Percentiles rank a stretch among this genome's conserved stretches.
Conservation (phyloP, 2,797 vertebrate genomes). For the Labeo calbasu region DNA sequence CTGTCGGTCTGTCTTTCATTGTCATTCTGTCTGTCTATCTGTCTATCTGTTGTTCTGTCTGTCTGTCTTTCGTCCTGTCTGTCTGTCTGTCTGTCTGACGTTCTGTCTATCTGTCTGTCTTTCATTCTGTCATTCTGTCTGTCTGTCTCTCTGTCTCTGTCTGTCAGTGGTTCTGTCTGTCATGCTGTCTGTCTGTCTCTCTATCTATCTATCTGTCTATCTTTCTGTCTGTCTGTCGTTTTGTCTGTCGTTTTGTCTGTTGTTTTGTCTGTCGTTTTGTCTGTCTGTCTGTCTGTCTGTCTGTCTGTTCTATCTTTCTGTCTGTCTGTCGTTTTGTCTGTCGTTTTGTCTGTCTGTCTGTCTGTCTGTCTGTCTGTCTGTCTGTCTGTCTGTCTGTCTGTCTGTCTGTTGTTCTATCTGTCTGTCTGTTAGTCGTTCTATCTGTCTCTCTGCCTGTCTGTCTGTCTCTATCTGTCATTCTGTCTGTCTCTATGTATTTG, state of each 20-base stretch:
- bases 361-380: neutral
- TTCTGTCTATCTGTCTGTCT: neutral
- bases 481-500: neutral
- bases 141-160: neutral
- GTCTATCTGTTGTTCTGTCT: neutral
- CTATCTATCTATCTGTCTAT: no score
- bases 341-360: neutral
- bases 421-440: no score
- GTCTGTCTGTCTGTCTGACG: neutral
- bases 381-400: neutral
- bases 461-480: neutral
- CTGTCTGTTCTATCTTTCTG: neutral
- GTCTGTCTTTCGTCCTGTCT: neutral
- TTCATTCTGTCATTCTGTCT: neutral
- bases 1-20: no score
- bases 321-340: neutral
- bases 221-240: no score
- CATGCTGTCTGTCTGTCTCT: neutral
- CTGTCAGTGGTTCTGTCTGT: neutral
- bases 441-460: no score
- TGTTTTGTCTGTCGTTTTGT: neutral
- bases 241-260: neutral
- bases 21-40: no score
- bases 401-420: neutral
- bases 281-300: neutral